A percentile compares a stretch with the other conserved stretches of the same genome.
Conservation (phyloP, 2,888 invertebrate species). For the Esperia sulphurella region DNA sequence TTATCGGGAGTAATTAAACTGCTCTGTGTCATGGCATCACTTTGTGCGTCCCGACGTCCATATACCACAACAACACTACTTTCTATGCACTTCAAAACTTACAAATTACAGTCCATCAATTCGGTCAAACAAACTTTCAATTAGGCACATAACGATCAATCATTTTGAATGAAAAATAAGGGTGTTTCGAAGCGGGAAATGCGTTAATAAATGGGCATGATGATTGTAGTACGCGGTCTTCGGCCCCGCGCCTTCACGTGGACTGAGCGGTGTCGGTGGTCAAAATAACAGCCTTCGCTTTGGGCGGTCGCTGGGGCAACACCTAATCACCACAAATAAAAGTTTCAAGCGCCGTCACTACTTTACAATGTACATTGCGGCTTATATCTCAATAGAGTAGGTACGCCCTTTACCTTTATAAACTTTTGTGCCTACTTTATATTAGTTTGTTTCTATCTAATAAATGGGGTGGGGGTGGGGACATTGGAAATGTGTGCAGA, state of each 20-base stretch:
- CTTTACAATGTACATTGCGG: not conserved
- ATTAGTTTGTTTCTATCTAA: too few species aligned
- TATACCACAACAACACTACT: conserved; percentile 14
- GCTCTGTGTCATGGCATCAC: conserved; percentile 68
- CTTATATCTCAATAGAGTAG: not conserved
- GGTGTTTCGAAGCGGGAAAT: conserved; percentile 11
- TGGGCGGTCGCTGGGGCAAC: conserved; percentile 64
- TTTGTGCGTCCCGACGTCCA: conserved; percentile 8
- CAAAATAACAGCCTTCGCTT: conserved; percentile 62
- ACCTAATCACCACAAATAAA: conserved; percentile 71
- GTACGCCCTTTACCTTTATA: not conserved
- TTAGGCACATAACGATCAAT: conserved; percentile 12
- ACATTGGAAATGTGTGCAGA: too few species aligned
- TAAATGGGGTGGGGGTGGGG: too few species aligned
- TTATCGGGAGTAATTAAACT: conserved; percentile 49
- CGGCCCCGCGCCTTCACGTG: conserved; percentile 51
- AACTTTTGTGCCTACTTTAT: too few species aligned
- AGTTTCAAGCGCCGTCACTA: conserved; percentile 50
- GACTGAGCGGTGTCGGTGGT: conserved; percentile 53
- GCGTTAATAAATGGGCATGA: conserved; percentile 19
- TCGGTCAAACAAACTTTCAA: not conserved
- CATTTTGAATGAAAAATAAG: conserved; percentile 12
- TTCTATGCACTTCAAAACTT: conserved; percentile 7
- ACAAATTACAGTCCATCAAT: not conserved
- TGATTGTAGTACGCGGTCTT: conserved; percentile 29